These are phyloP conservation scores for Meda fulgida DNA, from an alignment of 2,797 vertebrate genomes.

Conservation along the genomic window DNA sequence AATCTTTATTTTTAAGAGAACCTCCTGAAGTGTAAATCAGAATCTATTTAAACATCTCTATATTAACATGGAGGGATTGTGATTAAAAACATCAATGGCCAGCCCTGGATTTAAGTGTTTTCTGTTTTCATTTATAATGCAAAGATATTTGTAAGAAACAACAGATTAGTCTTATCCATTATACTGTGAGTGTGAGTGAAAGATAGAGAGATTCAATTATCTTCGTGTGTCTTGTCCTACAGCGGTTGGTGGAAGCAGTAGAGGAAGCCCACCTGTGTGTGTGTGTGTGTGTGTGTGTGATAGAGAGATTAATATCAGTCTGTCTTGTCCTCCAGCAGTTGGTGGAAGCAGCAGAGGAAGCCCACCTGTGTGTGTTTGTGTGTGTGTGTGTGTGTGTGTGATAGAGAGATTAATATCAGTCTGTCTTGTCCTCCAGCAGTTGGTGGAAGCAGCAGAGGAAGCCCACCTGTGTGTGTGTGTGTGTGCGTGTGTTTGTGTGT, in stretches of 20 bases:
- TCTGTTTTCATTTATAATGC: neutral
- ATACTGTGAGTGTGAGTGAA: no score
- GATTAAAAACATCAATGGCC: neutral
- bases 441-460: conserved; percentile 96
- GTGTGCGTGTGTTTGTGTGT: no score
- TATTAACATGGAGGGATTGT: neutral
- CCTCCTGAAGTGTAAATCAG: neutral
- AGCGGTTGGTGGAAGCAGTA: no score
- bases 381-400: conserved; percentile 25
- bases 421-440: conserved; percentile 75
- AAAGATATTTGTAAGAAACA: neutral
- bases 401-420: conserved; percentile 22
- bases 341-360: no score
- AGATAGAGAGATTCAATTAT: no score
- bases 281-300: neutral
- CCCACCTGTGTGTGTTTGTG: neutral
- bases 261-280: no score
- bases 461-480: conserved; percentile 79
- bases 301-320: no score
- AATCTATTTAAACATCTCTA: neutral
- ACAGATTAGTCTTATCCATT: neutral
- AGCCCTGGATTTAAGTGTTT: neutral
- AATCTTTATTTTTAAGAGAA: no score
- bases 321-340: no score
- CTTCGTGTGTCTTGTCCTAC: no score